Conservation (phyloP, 2,113 vertebrate species). For the Oncorhynchus mykiss region DNA sequence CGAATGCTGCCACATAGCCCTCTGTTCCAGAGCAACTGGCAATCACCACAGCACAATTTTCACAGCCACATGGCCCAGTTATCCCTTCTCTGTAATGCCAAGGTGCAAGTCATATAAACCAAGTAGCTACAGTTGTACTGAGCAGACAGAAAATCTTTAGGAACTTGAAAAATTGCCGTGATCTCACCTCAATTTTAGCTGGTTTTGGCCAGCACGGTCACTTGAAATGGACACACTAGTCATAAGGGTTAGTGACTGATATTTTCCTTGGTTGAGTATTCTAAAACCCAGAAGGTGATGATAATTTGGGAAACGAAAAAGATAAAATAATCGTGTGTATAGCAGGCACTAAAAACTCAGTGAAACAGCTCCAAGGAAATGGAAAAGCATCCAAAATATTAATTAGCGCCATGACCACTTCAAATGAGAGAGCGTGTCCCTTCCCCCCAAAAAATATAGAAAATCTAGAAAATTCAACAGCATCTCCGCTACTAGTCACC, state of each 20-base stretch:
- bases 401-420: too few relatives aligned
- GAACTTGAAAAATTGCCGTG: not conserved
- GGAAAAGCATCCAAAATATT: not conserved
- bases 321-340: not conserved
- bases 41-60: not conserved
- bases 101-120: not conserved
- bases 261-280: not conserved
- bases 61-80: not conserved
- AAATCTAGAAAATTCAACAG: not conserved
- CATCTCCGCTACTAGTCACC: not conserved
- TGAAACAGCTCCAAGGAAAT: not conserved
- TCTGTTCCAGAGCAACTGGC: not conserved
- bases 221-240: not conserved
- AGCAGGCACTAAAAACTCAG: not conserved
- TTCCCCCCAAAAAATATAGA: not conserved
- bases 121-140: not conserved
- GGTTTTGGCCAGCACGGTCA: not conserved
- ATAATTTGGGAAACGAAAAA: not conserved
- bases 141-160: not conserved
- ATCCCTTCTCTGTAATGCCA: not conserved
- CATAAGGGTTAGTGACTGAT: not conserved
- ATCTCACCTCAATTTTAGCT: not conserved
- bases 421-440: too few relatives aligned
- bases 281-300: not conserved
- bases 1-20: not conserved